Percentiles rank a stretch among this genome's conserved stretches.
These are phyloP conservation scores for Pandemis cinnamomeana DNA, from an alignment of 2,888 invertebrate species.

Conservation along the genomic window DNA sequence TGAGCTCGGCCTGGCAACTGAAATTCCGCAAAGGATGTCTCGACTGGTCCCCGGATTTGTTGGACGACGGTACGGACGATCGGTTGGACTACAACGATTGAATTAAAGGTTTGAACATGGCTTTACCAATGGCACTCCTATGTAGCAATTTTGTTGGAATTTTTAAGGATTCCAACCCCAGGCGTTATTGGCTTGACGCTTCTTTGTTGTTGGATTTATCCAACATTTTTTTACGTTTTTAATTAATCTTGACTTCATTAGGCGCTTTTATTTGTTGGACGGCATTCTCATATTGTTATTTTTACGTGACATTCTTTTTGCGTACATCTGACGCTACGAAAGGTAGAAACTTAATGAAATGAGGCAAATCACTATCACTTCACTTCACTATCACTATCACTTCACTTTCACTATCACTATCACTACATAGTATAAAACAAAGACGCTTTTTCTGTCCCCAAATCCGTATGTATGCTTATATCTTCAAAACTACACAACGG, in stretches of 20 bases:
- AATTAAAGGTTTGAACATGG: constrained; percentile 18
- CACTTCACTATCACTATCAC: no score
- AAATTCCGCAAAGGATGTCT: constrained; percentile 53
- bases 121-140: constrained; percentile 8
- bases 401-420: no score
- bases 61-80: constrained; percentile 27
- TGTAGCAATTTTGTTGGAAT: constrained; percentile 15
- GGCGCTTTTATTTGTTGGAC: background rate
- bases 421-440: no score
- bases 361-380: no score
- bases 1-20: constrained; percentile 50
- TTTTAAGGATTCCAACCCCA: constrained; percentile 19
- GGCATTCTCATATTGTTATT: background rate
- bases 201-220: background rate
- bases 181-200: constrained; percentile 1
- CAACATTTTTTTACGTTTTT: background rate
- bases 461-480: no score
- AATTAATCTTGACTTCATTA: background rate
- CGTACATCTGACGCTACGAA: no score
- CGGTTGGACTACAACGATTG: constrained; percentile 13
- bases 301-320: background rate
- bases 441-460: no score
- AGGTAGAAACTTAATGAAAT: no score
- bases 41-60: constrained; percentile 42
- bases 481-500: no score